Evolutionary conservation across 2,888 invertebrate genomes (phyloP), one percentile per base, ranked within the genome.

Genomic region (Thecophora atra): DNA sequence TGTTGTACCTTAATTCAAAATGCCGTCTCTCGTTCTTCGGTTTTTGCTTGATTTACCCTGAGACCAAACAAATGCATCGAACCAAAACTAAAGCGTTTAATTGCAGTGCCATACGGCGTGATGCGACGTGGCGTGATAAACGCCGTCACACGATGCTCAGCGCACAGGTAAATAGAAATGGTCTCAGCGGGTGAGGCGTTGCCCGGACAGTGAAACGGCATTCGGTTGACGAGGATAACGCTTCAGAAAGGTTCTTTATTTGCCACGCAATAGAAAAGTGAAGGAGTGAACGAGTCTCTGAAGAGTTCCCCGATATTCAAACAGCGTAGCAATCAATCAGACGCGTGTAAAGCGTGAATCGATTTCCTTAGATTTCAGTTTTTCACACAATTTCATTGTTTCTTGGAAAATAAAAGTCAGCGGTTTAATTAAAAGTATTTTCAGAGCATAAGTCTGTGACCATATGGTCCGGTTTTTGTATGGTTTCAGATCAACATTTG

Each of bases 101-200:
- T 58, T 68, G 26, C 58, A 58, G 37, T 37, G 63, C 51, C 70
- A 70, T 70, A 52, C 52, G 63, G 70, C 15, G 52, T 52, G 52
- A 52, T 21, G 24, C 63, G 70, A 62, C 15, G 52, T 52, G 52
- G 52, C 30, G 24, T 70, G 70, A 62, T 63, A 24, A 52, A 70
- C 63, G 51, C 19, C 70, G 52, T 58, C 68, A 68, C 24, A 24
- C 21, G 44, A 37, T 67, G 37, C 37, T 17, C 24, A 17, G 17
- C n/a, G 13, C 24, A 67, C 54, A 68, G 68, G 68, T 68, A 52
- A 7, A 37, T 19, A 15, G 15, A 3, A 8, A 15, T 5, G 0
- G n/a, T 28, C 56, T 6, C 67, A 15, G 67, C 56, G n/a, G 19
- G 28, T 21, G 54, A 30, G 3, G n/a, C 37, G 42, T 17, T 37